Percentiles rank a stretch among this genome's conserved stretches.
Evolutionary conservation across 2,113 vertebrate genomes (phyloP).

Genomic region (Larimichthys polyactis): DNA sequence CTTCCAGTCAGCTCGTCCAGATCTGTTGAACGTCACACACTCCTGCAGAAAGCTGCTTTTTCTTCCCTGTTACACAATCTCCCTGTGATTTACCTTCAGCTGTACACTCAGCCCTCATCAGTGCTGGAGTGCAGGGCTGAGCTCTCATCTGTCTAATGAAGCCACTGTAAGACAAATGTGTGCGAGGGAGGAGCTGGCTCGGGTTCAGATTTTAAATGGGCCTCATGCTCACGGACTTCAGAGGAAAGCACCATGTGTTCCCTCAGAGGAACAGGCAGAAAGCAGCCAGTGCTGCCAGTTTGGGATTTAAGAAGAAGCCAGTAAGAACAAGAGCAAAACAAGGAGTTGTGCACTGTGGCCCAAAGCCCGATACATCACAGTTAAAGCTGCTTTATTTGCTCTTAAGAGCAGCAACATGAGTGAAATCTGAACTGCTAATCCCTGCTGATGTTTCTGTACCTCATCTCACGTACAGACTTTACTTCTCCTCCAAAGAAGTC

Average conservation of each 20-base stretch:
- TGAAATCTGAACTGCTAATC: not conserved
- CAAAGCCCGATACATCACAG: not conserved
- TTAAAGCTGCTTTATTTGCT: not conserved
- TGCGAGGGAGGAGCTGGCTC: not conserved
- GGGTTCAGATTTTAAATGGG: not conserved
- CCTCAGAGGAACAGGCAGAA: not conserved
- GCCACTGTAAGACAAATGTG: conserved; percentile 16
- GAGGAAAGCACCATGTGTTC: conserved; percentile 14
- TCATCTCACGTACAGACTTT: too few species aligned
- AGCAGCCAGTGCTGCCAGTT: not conserved
- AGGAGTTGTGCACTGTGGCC: not conserved
- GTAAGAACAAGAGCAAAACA: not conserved
- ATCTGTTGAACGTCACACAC: not conserved
- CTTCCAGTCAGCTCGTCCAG: not conserved
- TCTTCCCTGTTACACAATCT: not conserved
- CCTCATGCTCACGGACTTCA: not conserved
- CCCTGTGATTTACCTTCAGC: not conserved
- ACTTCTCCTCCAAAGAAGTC: too few species aligned
- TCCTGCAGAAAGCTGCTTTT: not conserved
- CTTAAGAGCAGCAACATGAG: not conserved
- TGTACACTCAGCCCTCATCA: not conserved
- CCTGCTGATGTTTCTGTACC: not conserved
- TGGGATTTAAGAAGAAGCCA: conserved; percentile 11
- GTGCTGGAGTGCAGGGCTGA: not conserved
- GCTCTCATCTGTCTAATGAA: not conserved